Evolutionary conservation across 2,797 vertebrate genomes (phyloP), one percentile per base, ranked within the genome.

Genomic region (Catamblyrhynchus diadema): DNA sequence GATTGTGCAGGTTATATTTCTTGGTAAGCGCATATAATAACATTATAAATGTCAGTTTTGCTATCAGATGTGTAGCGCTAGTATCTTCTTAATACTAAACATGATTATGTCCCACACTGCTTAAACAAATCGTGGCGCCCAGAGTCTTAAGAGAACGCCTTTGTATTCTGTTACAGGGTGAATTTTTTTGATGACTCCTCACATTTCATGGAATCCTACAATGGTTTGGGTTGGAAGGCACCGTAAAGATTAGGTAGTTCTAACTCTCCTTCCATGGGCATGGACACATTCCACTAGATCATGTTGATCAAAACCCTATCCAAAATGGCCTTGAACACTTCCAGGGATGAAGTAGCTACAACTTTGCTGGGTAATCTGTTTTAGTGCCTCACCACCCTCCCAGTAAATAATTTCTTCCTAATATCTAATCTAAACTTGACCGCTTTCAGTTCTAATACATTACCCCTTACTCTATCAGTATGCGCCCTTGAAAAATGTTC

Each of bases 41-140:
- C 45, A 81, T 57, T 62, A 54, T 95, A 94, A 97, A 96, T 93
- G 86, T 84, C 72, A 94, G 24, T 84, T 94, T 96, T 95, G 66
- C 82, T 82, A 10, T 91, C 61, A 77, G 47, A 90, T 60, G 39
- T 59, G 54, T 73, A 90, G 35, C 5, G 1, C 7, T 87, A 39
- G 18, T 89, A 60, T 81, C 47, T 70, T 94, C 88, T 86, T 80
- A 69, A 65, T 81, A 72, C 44, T 65, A 85, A 89, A 57, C n/a
- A 35, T 41, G 22, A 21, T 81, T 92, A 35, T 66, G n/a, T 88
- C 37, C 61, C 32, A 14, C 62, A 54, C 77, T 90, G 35, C 71
- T 88, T 86, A 73, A 74, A 86, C 39, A 84, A 82, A 91, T 94
- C 51, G 32, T 3, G 4, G 44, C 51, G 61, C 41, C 14, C 41